These are phyloP conservation scores for Maniola hyperantus DNA, from an alignment of 2,888 invertebrate genomes.

Conservation along the genomic window DNA sequence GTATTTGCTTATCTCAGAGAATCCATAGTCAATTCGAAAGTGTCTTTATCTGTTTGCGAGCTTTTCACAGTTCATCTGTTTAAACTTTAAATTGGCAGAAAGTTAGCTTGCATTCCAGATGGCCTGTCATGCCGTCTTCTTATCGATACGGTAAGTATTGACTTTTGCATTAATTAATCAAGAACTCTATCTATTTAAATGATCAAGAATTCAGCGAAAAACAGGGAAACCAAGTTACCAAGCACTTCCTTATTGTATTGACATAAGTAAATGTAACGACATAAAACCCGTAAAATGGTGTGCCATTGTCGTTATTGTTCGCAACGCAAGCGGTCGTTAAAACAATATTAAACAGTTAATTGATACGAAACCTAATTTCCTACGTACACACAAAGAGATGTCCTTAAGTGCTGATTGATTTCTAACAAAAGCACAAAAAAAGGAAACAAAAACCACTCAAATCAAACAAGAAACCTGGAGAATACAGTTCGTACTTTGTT, in stretches of 20 bases:
- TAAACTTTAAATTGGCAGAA: no score
- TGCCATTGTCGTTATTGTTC: slow-evolving; percentile 1
- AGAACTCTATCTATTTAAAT: no score
- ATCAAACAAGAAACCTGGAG: background rate
- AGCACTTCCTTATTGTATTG: slow-evolving; percentile 2
- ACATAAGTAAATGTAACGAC: background rate
- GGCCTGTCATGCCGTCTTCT: no score
- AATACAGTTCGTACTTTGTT: background rate
- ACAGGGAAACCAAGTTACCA: background rate
- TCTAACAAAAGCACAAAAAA: background rate
- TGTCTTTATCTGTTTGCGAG: no score
- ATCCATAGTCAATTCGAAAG: no score
- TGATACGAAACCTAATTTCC: slow-evolving; percentile 10
- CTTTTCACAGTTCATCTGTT: no score
- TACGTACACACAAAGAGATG: background rate
- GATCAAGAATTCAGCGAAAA: background rate
- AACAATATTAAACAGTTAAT: background rate
- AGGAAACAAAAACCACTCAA: background rate
- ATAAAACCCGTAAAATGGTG: slow-evolving; percentile 11
- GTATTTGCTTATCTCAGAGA: no score
- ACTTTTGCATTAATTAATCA: background rate
- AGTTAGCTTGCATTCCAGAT: no score
- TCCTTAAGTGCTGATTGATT: slow-evolving; percentile 1
- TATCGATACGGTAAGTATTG: no score
- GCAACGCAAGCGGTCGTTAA: background rate